phyloP scores from a whole-genome alignment of 1,140 invertebrate species.

The Campoletis sonorensis region DNA sequence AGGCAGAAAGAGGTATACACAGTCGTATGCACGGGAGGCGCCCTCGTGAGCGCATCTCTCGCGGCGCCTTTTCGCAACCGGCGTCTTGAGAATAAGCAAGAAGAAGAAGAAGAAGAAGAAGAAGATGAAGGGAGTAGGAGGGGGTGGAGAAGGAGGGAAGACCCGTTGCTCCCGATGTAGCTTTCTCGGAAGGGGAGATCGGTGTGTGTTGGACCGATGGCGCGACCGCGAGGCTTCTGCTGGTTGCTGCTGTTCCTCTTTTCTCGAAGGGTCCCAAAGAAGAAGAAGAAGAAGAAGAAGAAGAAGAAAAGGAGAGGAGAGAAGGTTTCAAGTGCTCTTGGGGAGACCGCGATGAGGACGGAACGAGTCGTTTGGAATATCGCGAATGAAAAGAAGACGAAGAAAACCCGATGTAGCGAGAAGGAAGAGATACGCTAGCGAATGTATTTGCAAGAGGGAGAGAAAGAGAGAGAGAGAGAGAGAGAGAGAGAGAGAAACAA shows the following conservation, averaged over 20 bases:
- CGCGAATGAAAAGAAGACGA: slow-evolving; percentile 39
- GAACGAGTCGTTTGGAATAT: slow-evolving; percentile 30
- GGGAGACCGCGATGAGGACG: slow-evolving; percentile 20
- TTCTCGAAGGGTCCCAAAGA: slow-evolving; percentile 36
- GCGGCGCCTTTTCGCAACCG: slow-evolving; percentile 55
- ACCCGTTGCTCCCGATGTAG: slow-evolving; percentile 46
- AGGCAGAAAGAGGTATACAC: background rate
- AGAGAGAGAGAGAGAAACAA: slow-evolving; percentile 21
- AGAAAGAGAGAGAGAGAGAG: slow-evolving; percentile 37
- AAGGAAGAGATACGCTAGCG: slow-evolving; percentile 50
- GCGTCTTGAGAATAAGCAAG: slow-evolving; percentile 12
- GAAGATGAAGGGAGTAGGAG: background rate
- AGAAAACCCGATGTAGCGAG: slow-evolving; percentile 42
- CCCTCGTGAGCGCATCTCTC: slow-evolving; percentile 43
- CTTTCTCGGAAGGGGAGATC: slow-evolving; percentile 62
- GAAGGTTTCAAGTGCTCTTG: background rate
- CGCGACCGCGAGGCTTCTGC: slow-evolving; percentile 42
- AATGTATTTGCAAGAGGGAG: slow-evolving; percentile 11
- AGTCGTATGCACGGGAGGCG: slow-evolving; percentile 38
- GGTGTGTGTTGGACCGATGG: slow-evolving; percentile 52
- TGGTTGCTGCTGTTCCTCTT: slow-evolving; percentile 28
- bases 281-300: slow-evolving; percentile 15
- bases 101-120: background rate
- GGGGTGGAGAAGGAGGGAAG: background rate
- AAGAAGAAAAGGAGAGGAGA: slow-evolving; percentile 11